Evolutionary conservation across 1,140 invertebrate genomes (phyloP), one percentile per base, ranked within the genome.

Genomic region (Rhyacophila brunnea): DNA sequence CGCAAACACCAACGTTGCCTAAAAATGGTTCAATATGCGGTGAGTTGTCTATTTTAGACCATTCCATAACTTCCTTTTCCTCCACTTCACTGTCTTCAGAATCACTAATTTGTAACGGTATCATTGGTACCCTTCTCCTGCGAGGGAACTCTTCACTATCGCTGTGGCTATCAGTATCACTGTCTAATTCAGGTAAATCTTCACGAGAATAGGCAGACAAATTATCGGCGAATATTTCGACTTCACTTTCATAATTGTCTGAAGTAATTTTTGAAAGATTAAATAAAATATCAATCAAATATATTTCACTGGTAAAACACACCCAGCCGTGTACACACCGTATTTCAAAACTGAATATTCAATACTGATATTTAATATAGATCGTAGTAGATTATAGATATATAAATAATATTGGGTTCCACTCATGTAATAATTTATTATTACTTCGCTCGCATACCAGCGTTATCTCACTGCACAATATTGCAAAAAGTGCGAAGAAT

Each of bases 1-100:
- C n/a, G n/a, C n/a, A n/a, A n/a, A n/a, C n/a, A 48, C 20, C 4
- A 6, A 20, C 13, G 13, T 5, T 19, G 20, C 17, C 35, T 20
- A 38, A 18, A 18, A 51, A 51, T 19, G 17, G 14, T 51, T 51
- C 34, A 10, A 51, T 51, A 38, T 36, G 5, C 13, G 32, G 49
- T 40, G 34, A 14, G 18, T 40, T 51, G 13, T 51, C 35, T 38
- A 38, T 51, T 51, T 51, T 34, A 40, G 49, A 51, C 49, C 49
- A 51, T 40, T 51, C 49, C n/a, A 6, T 34, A 11, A 5, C 17
- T 34, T 32, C 49, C 18, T 51, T 34, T 10, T 38, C 18, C 36
- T 51, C 35, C 5, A 10, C 10, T 32, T 38, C 49, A 51, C 15
- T 51, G 36, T 51, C 34, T 38, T 51, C 34, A 40, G 34, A 51